Evolutionary conservation across 2,113 vertebrate genomes (phyloP).

Genomic region (Labrus mixtus): DNA sequence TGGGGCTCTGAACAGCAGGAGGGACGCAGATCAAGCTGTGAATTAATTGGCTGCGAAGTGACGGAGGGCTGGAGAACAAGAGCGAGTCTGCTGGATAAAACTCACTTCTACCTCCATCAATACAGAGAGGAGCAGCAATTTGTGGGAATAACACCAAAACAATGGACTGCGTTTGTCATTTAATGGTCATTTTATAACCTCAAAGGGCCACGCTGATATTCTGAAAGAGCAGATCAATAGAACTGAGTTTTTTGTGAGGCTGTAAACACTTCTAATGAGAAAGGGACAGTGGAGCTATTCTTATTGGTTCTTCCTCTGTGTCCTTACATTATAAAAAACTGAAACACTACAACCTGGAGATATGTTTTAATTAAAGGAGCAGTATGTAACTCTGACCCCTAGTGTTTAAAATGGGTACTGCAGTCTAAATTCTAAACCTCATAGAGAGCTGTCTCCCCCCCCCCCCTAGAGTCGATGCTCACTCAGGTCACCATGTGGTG

Average conservation of each 20-base stretch:
- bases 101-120: neutral
- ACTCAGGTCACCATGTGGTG: no score
- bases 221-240: neutral
- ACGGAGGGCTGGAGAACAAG: slow-evolving; percentile 7
- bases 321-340: no score
- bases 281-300: neutral
- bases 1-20: slow-evolving; percentile 27
- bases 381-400: no score
- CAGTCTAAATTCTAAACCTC: no score
- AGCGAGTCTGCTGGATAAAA: neutral
- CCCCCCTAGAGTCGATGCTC: no score
- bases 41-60: slow-evolving; percentile 39
- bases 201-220: neutral
- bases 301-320: no score
- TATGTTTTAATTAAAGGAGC: no score
- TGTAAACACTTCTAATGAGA: neutral
- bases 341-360: no score
- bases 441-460: no score
- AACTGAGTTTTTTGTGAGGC: neutral
- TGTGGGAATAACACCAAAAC: neutral
- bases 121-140: neutral
- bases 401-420: no score
- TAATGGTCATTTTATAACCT: neutral
- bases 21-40: slow-evolving; percentile 33
- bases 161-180: neutral